A percentile compares a stretch with the other conserved stretches of the same genome.
Conservation (phyloP, 2,888 invertebrate genomes). For the Mamestra brassicae region DNA sequence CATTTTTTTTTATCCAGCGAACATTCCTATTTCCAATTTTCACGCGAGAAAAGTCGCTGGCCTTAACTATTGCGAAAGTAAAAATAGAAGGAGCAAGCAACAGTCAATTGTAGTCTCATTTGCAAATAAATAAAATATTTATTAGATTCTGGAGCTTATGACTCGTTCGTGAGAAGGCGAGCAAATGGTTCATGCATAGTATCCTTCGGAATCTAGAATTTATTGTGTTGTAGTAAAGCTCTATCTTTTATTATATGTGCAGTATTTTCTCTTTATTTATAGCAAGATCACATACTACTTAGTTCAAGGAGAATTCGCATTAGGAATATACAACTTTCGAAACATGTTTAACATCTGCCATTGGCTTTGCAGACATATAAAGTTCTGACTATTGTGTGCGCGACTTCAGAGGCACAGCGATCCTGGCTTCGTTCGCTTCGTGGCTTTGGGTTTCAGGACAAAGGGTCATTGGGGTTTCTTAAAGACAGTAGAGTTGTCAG, state of each 20-base stretch:
- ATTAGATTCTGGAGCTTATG: conserved; percentile 18
- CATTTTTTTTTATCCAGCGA: too few relatives aligned
- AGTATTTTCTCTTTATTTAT: neutral
- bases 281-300: neutral
- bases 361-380: too few relatives aligned
- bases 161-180: conserved; percentile 26
- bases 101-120: conserved; percentile 38
- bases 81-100: conserved; percentile 3
- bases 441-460: too few relatives aligned
- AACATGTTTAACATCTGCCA: too few relatives aligned
- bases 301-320: neutral
- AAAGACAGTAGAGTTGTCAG: too few relatives aligned
- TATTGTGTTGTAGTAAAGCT: too few relatives aligned
- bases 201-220: too few relatives aligned
- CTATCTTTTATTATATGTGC: neutral
- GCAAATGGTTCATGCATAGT: conserved; percentile 24
- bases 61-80: neutral
- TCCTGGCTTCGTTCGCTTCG: too few relatives aligned
- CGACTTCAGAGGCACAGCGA: too few relatives aligned
- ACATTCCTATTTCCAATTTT: neutral
- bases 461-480: too few relatives aligned
- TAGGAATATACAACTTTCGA: too few relatives aligned
- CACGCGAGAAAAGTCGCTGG: neutral
- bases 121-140: conserved; percentile 55
- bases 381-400: too few relatives aligned